phyloP scores from a whole-genome alignment of 1,140 invertebrate genomes.

The Hyles vespertilio region DNA sequence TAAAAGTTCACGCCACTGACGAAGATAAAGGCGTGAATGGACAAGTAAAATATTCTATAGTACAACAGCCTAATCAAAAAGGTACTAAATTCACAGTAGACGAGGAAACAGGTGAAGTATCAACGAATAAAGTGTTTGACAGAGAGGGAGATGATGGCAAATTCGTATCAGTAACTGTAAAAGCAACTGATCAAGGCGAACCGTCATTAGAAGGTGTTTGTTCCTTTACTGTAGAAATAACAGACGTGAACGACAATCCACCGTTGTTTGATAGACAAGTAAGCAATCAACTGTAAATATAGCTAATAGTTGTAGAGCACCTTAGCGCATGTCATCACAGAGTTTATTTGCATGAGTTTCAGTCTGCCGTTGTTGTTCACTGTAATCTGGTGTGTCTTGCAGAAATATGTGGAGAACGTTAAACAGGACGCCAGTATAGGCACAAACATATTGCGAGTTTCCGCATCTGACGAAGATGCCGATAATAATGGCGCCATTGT shows the following conservation, averaged over 20 bases:
- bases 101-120: slow-evolving; percentile 95
- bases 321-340: slow-evolving; percentile 35
- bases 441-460: slow-evolving; percentile 94
- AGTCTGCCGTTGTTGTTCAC: slow-evolving; percentile 15
- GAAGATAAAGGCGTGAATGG: slow-evolving; percentile 96
- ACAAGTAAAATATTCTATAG: slow-evolving; percentile 95
- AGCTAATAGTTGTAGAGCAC: slow-evolving; percentile 18
- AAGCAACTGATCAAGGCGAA: slow-evolving; percentile 97
- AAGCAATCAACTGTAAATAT: slow-evolving; percentile 48
- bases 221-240: slow-evolving; percentile 97
- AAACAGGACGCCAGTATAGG: slow-evolving; percentile 97
- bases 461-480: slow-evolving; percentile 96
- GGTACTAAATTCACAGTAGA: slow-evolving; percentile 96
- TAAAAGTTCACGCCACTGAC: slow-evolving; percentile 95
- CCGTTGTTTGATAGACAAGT: slow-evolving; percentile 96
- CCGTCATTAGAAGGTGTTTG: slow-evolving; percentile 95
- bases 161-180: slow-evolving; percentile 96
- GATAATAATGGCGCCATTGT: slow-evolving; percentile 97
- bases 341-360: slow-evolving; percentile 28
- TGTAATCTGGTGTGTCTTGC: slow-evolving; percentile 47
- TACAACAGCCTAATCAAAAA: slow-evolving; percentile 97
- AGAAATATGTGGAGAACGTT: slow-evolving; percentile 98
- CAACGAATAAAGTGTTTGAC: slow-evolving; percentile 96
- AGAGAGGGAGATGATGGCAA: slow-evolving; percentile 96
- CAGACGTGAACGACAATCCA: slow-evolving; percentile 96